These are phyloP conservation scores for Dipodomys ordii DNA, from an alignment of 2,113 vertebrate species.

Conservation along the genomic window DNA sequence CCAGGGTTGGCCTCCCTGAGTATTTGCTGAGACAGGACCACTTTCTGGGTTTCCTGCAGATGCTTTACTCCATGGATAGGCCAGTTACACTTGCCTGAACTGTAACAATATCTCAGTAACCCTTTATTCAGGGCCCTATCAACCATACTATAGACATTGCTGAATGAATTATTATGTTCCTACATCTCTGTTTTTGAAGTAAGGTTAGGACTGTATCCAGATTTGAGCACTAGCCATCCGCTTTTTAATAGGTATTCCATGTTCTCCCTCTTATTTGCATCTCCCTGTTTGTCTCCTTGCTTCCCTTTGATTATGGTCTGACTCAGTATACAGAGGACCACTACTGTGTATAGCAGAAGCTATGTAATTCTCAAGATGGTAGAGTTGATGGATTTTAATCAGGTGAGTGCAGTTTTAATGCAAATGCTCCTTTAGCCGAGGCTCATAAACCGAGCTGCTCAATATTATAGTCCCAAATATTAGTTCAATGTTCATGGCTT, in stretches of 20 bases:
- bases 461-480: constrained; percentile 63
- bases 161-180: constrained; percentile 50
- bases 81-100: constrained; percentile 16
- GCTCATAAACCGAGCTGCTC: constrained; percentile 54
- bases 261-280: neutral
- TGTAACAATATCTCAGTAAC: neutral
- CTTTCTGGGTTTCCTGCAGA: neutral
- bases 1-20: neutral
- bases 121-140: neutral
- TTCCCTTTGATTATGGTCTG: neutral
- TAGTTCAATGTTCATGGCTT: constrained; percentile 59
- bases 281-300: neutral
- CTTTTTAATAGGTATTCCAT: neutral
- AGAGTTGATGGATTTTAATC: constrained; percentile 60
- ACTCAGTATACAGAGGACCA: neutral
- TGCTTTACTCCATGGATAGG: neutral
- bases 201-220: constrained; percentile 48
- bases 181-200: constrained; percentile 50
- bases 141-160: constrained; percentile 17
- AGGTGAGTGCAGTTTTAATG: constrained; percentile 49
- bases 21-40: neutral
- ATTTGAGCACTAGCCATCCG: neutral
- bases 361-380: neutral
- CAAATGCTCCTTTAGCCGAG: constrained; percentile 45
- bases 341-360: neutral